A percentile compares a stretch with the other conserved stretches of the same genome.
Evolutionary conservation across 2,797 vertebrate species (phyloP).

Genomic region (Eurystomus glaucurus): DNA sequence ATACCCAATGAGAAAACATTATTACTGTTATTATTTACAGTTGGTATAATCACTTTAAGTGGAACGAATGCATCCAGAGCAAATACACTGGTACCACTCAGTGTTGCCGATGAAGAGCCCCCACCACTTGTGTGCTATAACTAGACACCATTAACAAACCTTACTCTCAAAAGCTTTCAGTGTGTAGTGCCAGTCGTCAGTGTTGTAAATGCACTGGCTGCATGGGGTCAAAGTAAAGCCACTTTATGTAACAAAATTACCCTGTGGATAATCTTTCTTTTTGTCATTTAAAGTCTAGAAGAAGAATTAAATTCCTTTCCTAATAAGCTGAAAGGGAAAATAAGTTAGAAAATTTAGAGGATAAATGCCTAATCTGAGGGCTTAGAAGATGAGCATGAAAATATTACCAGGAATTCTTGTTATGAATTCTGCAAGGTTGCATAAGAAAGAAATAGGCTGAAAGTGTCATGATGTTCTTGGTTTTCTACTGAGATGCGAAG

Average conservation of each 20-base stretch:
- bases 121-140: accelerated
- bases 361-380: background rate
- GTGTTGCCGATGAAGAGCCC: background rate
- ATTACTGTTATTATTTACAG: constrained; percentile 15
- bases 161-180: background rate
- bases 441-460: background rate
- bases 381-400: background rate
- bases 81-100: background rate
- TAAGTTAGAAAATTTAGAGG: constrained; percentile 21
- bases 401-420: background rate
- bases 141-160: background rate
- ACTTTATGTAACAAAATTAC: constrained; percentile 1
- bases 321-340: background rate
- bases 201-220: background rate
- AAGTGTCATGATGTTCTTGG: background rate
- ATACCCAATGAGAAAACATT: background rate
- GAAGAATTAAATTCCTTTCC: background rate
- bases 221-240: background rate
- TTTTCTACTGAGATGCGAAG: background rate
- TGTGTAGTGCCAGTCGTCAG: background rate
- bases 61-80: background rate
- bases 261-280: accelerated
- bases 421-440: background rate
- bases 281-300: background rate
- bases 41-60: background rate